Evolutionary conservation across 2,888 invertebrate species (phyloP), one percentile per base, ranked within the genome.

Genomic region (Cyclophora punctaria): DNA sequence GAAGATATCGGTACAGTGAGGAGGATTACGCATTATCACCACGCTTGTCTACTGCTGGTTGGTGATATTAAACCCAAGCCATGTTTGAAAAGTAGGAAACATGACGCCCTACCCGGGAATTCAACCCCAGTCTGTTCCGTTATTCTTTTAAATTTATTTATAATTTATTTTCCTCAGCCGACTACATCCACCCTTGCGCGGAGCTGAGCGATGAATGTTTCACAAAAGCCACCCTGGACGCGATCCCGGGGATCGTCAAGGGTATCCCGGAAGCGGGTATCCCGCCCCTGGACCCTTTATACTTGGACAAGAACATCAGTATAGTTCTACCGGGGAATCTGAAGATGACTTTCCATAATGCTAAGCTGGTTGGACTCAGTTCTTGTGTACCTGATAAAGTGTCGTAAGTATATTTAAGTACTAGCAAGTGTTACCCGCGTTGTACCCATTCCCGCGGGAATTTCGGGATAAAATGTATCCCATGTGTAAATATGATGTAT

Each of bases 301-400:
- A 70, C 55, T 67, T 88, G 59, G 86, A 86, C 42, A 77, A 62
- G 56, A 86, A 87, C 61, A 81, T 87, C 56, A 84, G 83, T 45
- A 85, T 87, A 64, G 71, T 75, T 3, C 70, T 87, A 0, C 87
- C 87, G 0, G 87, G 87, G 4, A 85, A 86, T 51, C 66, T 88
- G 45, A 81, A 76, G 64, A 82, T 88, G 83, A 86, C 86, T 34
- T 88, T 88, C 67, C 85, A 86, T 48, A 83, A 88, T 47, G 86
- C 86, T 0, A 82, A 77, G 57, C 66, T 87, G 6, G 65, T 69
- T 4, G 87, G 87, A 2, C 56, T 88, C 3, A 79, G 84, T 46
- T 77, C 79, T 0, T 87, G 87, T 52, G 59, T 80, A 6, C 86
- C 87, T 4, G 78, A 82, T 59, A 86, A 85, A 70, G 87, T 87